Evolutionary conservation across 2,113 vertebrate species (phyloP), one percentile per base, ranked within the genome.

Genomic region (Bothrops jararaca): DNA sequence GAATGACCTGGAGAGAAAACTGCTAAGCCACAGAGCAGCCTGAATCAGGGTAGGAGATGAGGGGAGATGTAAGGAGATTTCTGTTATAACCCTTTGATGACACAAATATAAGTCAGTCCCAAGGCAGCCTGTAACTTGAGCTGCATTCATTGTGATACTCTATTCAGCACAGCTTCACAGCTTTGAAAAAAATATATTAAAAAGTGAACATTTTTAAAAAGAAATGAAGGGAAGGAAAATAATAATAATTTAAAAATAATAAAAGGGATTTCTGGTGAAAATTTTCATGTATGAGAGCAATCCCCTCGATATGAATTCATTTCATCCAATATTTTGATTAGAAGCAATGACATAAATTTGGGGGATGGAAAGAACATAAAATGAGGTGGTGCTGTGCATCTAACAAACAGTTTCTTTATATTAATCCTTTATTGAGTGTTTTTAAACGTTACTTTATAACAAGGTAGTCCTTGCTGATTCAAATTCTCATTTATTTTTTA

Each of bases 1-100:
- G 93, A 92, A 94, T 91, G 92, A 96, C 90, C 3, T 11, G 18
- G 85, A 74, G 92, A 95, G 91, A 95, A 92, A 93, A 97, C 96
- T 93, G 53, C 18, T 96, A 96, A 97, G 95, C 93, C 86, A 90
- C 22, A 92, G n/a, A 0, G 0, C 2, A 0, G 29, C 64, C 93
- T 90, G 93, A 92, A 92, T 88, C 89, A 92, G 74, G 74, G 24
- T 50, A 48, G 42, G 60, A 24, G 12, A 7, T 89, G 85, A 48
- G 45, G 23, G 18, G 1, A 34, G 26, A 45, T 57, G 60, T 11
- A 87, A 29, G 52, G 53, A 94, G 85, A 94, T 90, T 93, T 95
- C 80, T 95, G 92, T 20, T n/a, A 89, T 22, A 64, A 94, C 96
- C 93, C 92, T 91, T 13, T 13, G 85, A 86, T 92, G 95, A 96